Base-by-base conservation (phyloP, 2,888 invertebrate species). In the Standfussiana lucernea region DNA sequence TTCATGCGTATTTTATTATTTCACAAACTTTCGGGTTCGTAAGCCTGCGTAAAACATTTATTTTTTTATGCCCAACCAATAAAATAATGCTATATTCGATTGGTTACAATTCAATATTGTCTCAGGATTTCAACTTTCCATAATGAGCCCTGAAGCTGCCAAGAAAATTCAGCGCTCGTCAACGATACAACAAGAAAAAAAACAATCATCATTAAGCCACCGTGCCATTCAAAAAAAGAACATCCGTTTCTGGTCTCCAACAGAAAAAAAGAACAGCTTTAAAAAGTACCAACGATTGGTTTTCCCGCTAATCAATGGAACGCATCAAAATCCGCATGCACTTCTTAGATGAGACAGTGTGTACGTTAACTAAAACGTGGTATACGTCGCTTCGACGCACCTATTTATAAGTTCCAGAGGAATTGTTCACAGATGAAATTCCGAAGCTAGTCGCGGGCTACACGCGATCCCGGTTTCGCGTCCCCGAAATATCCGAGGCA, bases 371-470 rank as follows among this genome's bases (percentile, higher is more conserved):
- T 78, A 90, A 90, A 90, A 87, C 88, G 89, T 90, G 90, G 91
- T 91, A 90, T 90, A 89, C 89, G 90, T 90, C 88, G 89, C 83
- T 91, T 90, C 91, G 92, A 91, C 94, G 93, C 92, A 91, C 94
- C 95, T 95, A 94, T 95, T 96, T 95, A 97, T 97, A 97, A 97
- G 97, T 92, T 97, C 97, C 93, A 97, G 97, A 91, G 95, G 91
- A 82, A 93, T 94, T 93, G 94, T 94, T 93, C 94, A 89, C 88
- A 90, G 89, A 93, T 91, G 94, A 95, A 95, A 95, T 95, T 95
- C 96, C 93, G 92, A 84, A 86, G 92, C 91, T 95, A 96, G 96
- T 96, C 93, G 92, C 91, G 90, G 90, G 89, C 89, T 89, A 92
- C 89, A 91, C 96, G 94, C 93, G 94, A 88, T 87, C 90, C 87